These are phyloP conservation scores for Galaxea fascicularis DNA, from an alignment of 92 coral and sea anemone species.

Conservation along the genomic window DNA sequence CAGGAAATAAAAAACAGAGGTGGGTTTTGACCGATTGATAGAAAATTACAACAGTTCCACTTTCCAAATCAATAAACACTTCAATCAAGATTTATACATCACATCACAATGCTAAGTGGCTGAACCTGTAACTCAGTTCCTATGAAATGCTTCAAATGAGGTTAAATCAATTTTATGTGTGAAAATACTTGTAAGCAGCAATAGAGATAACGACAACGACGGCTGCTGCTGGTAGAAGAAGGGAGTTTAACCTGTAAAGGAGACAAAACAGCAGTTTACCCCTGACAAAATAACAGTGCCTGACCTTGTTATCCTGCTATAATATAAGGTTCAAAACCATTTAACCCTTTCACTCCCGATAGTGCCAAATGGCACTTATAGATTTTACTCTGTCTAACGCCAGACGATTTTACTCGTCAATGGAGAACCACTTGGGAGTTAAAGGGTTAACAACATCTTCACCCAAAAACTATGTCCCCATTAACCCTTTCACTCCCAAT, in stretches of 20 bases:
- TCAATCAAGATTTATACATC: background rate
- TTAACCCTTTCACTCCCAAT: too few relatives aligned
- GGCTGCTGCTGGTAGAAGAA: constrained; percentile 73
- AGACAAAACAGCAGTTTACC: background rate
- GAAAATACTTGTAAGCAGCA: constrained; percentile 61
- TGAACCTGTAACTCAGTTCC: background rate
- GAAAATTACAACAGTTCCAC: background rate
- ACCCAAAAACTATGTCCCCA: too few relatives aligned
- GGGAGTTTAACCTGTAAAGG: constrained; percentile 38
- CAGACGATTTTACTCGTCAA: too few relatives aligned
- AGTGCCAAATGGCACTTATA: too few relatives aligned
- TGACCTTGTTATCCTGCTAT: background rate
- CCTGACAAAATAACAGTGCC: background rate
- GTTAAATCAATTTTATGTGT: background rate
- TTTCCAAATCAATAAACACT: background rate
- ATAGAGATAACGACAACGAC: constrained; percentile 56
- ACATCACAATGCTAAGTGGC: background rate
- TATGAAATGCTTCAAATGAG: background rate
- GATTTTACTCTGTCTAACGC: too few relatives aligned
- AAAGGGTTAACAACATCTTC: too few relatives aligned
- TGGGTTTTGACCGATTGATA: background rate
- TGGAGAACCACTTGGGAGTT: too few relatives aligned
- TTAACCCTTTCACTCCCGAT: too few relatives aligned
- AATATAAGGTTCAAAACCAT: background rate
- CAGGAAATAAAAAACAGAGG: background rate